A percentile compares a stretch with the other conserved stretches of the same genome.
Evolutionary conservation across 2,113 vertebrate genomes (phyloP).

Genomic region (Dasyornis broadbenti): DNA sequence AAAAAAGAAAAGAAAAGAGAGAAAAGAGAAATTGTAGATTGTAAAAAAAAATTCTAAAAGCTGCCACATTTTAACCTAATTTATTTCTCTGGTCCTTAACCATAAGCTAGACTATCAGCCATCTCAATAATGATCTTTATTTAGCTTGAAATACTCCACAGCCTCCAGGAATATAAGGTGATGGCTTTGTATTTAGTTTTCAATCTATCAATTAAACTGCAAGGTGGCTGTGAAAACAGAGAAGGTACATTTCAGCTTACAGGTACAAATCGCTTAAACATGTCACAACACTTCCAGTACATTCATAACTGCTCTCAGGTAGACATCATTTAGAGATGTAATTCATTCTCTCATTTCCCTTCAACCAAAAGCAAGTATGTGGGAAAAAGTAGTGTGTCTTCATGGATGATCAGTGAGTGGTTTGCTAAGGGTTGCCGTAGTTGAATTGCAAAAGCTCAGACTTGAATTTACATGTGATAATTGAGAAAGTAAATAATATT

Average conservation of each 20-base stretch:
- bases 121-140: neutral
- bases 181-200: neutral
- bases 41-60: neutral
- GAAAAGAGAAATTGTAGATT: neutral
- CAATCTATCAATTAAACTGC: neutral
- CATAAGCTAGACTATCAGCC: neutral
- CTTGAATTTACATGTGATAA: neutral
- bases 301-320: neutral
- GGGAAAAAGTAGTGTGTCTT: neutral
- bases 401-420: neutral
- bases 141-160: neutral
- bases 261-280: neutral
- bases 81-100: neutral
- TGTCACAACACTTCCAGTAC: neutral
- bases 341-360: neutral
- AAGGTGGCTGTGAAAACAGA: neutral
- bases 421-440: neutral
- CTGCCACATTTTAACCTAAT: neutral
- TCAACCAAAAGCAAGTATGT: neutral
- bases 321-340: neutral
- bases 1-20: accelerated
- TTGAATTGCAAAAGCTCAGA: neutral
- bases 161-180: neutral
- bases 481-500: constrained; percentile 34
- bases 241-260: neutral